These are phyloP conservation scores for Sinotaia quadrata DNA, from an alignment of 2,888 invertebrate genomes.

Conservation along the genomic window DNA sequence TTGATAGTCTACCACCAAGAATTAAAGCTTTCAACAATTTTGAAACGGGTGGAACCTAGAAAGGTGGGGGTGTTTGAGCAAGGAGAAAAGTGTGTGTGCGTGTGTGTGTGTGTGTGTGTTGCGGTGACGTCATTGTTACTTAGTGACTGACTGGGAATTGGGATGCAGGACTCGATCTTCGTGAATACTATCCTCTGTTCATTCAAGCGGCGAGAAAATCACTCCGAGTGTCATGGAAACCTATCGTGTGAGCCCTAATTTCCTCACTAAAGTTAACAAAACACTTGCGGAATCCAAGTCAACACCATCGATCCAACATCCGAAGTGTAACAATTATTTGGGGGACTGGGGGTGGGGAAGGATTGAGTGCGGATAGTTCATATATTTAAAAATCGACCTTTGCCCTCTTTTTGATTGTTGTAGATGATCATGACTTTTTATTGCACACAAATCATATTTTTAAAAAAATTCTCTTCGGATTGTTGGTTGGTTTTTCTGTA, in stretches of 20 bases:
- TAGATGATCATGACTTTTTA: too few species aligned
- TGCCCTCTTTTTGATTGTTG: too few species aligned
- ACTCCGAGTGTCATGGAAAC: conserved; percentile 2
- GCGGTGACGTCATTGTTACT: background rate
- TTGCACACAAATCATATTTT: too few species aligned
- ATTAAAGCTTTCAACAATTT: background rate
- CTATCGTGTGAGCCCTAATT: background rate
- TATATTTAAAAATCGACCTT: too few species aligned
- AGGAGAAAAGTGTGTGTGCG: background rate
- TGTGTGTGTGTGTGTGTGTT: background rate
- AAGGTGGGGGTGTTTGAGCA: background rate
- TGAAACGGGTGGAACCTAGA: background rate
- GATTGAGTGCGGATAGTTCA: too few species aligned
- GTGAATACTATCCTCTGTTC: too few species aligned
- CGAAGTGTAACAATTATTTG: too few species aligned
- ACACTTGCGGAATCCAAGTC: background rate
- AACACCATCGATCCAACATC: background rate
- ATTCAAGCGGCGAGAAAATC: background rate
- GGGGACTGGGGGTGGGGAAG: too few species aligned
- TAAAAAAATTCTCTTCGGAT: too few species aligned
- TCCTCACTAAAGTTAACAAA: background rate
- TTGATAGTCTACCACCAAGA: too few species aligned
- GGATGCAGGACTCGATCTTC: too few species aligned
- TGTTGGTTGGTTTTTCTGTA: too few species aligned
- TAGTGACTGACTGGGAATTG: background rate